These are phyloP conservation scores for Aphaenogaster ashmeadi DNA, from an alignment of 1,140 invertebrate species.

Conservation along the genomic window DNA sequence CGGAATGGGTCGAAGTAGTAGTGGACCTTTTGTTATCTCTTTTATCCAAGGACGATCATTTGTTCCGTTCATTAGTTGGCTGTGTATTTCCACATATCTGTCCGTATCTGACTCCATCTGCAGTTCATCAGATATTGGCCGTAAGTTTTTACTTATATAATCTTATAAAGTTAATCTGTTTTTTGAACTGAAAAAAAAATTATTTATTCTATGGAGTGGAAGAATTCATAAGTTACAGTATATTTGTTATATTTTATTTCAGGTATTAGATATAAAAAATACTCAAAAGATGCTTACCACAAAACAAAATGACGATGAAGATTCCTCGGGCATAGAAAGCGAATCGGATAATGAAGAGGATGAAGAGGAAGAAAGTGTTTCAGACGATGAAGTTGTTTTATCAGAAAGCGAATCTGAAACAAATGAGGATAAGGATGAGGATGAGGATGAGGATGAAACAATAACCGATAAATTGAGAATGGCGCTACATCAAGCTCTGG, in stretches of 20 bases:
- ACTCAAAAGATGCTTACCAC: conserved; percentile 88
- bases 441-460: conserved; percentile 88
- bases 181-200: neutral
- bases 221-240: conserved; percentile 5
- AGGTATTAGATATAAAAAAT: conserved; percentile 90
- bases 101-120: conserved; percentile 89
- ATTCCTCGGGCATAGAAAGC: conserved; percentile 76
- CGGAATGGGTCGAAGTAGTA: conserved; percentile 93
- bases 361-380: conserved; percentile 83
- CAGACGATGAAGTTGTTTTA: conserved; percentile 82
- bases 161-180: neutral
- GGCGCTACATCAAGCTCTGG: conserved; percentile 90
- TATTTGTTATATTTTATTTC: conserved; percentile 52
- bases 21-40: conserved; percentile 92
- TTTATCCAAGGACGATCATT: conserved; percentile 90
- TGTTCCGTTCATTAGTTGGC: conserved; percentile 90
- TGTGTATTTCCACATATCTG: conserved; percentile 92
- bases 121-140: conserved; percentile 92
- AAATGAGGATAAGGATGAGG: conserved; percentile 79
- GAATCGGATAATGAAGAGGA: conserved; percentile 80
- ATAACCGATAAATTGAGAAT: conserved; percentile 90
- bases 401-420: conserved; percentile 71
- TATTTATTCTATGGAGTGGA: conserved; percentile 3
- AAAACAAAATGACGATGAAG: conserved; percentile 82
- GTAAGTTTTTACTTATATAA: conserved; percentile 81